Conservation (phyloP, 1,140 invertebrate species). For the Neodiprion virginianus region DNA sequence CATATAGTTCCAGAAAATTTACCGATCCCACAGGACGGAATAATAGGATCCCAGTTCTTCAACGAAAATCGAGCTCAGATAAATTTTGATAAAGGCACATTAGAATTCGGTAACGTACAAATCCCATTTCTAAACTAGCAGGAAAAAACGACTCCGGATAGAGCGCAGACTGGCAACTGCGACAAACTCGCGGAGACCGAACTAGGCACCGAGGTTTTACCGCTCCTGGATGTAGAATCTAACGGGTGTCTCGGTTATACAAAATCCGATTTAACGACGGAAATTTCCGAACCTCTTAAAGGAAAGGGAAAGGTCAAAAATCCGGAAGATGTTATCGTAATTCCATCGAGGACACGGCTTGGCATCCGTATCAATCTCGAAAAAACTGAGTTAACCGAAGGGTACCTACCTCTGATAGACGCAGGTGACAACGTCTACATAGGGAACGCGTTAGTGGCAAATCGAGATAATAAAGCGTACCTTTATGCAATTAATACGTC, state of each 20-base stretch:
- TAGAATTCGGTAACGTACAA: background rate
- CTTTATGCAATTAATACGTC: constrained; percentile 13
- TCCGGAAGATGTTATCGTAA: constrained; percentile 11
- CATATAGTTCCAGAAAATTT: constrained; percentile 1
- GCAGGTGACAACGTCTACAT: background rate
- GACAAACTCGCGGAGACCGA: background rate
- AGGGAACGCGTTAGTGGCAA: constrained; percentile 8
- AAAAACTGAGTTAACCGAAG: background rate
- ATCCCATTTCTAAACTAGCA: constrained; percentile 3
- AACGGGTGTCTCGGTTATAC: background rate
- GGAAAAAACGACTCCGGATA: background rate
- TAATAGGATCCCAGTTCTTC: constrained; percentile 13
- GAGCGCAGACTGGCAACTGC: background rate
- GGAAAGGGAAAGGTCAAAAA: background rate
- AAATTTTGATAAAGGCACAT: background rate
- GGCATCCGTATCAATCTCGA: constrained; percentile 2
- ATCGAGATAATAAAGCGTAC: background rate
- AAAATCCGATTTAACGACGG: background rate
- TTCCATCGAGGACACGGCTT: constrained; percentile 13
- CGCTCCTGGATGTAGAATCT: background rate
- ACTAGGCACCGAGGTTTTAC: background rate
- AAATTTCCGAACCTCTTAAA: background rate
- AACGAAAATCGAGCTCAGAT: background rate
- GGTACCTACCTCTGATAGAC: constrained; percentile 9
- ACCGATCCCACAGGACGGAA: constrained; percentile 2